Evolutionary conservation across 2,113 vertebrate genomes (phyloP).

Genomic region (Pachypanchax playfairii): DNA sequence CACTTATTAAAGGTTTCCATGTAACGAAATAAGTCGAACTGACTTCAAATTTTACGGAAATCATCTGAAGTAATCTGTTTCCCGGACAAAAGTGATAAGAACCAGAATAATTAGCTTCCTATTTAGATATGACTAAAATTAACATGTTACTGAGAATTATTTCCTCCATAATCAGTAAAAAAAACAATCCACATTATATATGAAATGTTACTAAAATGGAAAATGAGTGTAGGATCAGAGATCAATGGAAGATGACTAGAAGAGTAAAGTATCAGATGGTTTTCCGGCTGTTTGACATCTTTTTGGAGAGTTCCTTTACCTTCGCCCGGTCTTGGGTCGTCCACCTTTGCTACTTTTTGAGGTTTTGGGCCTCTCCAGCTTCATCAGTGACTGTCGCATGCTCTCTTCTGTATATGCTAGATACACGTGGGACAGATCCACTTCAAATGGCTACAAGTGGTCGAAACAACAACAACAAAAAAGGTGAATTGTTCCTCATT

Average conservation of each 20-base stretch:
- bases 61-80: not conserved
- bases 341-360: slow-evolving; percentile 89
- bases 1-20: no score
- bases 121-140: not conserved
- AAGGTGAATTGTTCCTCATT: not conserved
- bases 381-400: slow-evolving; percentile 94
- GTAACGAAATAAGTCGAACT: not conserved
- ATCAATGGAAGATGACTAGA: no score
- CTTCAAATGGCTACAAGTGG: slow-evolving; percentile 92
- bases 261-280: not conserved
- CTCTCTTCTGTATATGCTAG: slow-evolving; percentile 97
- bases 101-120: not conserved
- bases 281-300: not conserved
- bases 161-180: no score
- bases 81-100: not conserved
- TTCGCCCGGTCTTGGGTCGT: slow-evolving; percentile 91
- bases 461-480: slow-evolving; percentile 3
- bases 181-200: no score
- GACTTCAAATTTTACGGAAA: slow-evolving; percentile 13
- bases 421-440: slow-evolving; percentile 96
- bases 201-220: no score
- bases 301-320: slow-evolving; percentile 76
- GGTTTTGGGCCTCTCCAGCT: slow-evolving; percentile 90
- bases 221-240: no score
- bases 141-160: not conserved